Conservation (phyloP, 2,888 invertebrate species). For the Brenthis daphne region DNA sequence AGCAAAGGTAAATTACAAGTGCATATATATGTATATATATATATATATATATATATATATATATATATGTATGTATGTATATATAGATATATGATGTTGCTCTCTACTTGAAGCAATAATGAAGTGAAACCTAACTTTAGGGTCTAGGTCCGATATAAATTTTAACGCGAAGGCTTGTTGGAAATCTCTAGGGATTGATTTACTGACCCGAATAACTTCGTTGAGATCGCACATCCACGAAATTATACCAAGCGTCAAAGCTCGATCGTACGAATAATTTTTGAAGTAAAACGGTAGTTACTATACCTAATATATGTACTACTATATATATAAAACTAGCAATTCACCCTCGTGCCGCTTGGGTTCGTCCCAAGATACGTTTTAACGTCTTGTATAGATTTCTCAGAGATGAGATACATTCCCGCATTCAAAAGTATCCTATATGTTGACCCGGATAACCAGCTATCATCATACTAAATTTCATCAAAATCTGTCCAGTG, state of each 20-base stretch:
- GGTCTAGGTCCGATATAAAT: conserved; percentile 34
- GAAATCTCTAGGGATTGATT: conserved; percentile 34
- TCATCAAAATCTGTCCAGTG: too few species aligned
- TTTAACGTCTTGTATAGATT: too few species aligned
- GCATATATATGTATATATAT: not conserved
- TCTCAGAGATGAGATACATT: too few species aligned
- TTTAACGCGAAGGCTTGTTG: conserved; percentile 30
- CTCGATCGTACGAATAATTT: conserved; percentile 29
- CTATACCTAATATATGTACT: not conserved
- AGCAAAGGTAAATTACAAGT: not conserved
- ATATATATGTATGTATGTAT: not conserved
- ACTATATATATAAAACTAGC: too few species aligned
- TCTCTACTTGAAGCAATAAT: conserved; percentile 30
- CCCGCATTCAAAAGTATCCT: too few species aligned
- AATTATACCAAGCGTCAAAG: conserved; percentile 26
- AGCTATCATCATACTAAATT: too few species aligned
- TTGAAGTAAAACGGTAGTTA: not conserved
- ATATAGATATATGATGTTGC: conserved; percentile 1
- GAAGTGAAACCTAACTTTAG: conserved; percentile 31
- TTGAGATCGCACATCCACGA: conserved; percentile 30
- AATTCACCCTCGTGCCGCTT: too few species aligned
- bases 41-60: too few species aligned
- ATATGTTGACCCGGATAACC: too few species aligned
- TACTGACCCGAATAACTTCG: conserved; percentile 34
- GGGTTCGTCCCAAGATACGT: too few species aligned